A percentile compares a stretch with the other conserved stretches of the same genome.
These are phyloP conservation scores for Panonychus citri DNA, from an alignment of 1,140 invertebrate species.

Conservation along the genomic window DNA sequence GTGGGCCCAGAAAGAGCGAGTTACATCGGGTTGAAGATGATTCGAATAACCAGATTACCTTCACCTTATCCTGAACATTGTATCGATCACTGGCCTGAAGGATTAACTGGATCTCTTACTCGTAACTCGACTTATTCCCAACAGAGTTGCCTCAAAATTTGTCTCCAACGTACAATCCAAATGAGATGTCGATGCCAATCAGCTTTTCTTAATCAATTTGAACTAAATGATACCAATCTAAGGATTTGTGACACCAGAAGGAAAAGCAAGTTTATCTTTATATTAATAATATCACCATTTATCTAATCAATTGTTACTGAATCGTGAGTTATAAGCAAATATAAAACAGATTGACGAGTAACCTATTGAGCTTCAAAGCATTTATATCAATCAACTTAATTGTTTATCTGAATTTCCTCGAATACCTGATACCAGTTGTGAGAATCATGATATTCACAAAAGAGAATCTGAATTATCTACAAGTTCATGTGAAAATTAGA, in stretches of 20 bases:
- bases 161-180: conserved; percentile 12
- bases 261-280: background rate
- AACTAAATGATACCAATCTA: conserved; percentile 7
- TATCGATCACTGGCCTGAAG: conserved; percentile 10
- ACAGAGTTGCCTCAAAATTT: conserved; percentile 12
- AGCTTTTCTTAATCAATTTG: conserved; percentile 9
- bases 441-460: no score
- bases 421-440: no score
- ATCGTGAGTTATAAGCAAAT: no score
- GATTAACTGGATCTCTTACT: conserved; percentile 4
- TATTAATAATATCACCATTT: no score
- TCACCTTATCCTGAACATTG: conserved; percentile 13
- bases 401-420: no score
- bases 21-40: conserved; percentile 13
- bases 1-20: conserved; percentile 9
- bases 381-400: no score
- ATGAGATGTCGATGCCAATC: conserved; percentile 11
- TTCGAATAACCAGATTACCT: conserved; percentile 12
- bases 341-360: no score
- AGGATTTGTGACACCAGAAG: conserved; percentile 12
- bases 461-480: no score
- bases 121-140: conserved; percentile 11
- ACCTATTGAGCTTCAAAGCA: no score
- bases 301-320: no score
- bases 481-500: no score